Percentiles rank a stretch among this genome's conserved stretches.
Conservation (phyloP, 2,797 vertebrate species). For the Siniperca obscura region DNA sequence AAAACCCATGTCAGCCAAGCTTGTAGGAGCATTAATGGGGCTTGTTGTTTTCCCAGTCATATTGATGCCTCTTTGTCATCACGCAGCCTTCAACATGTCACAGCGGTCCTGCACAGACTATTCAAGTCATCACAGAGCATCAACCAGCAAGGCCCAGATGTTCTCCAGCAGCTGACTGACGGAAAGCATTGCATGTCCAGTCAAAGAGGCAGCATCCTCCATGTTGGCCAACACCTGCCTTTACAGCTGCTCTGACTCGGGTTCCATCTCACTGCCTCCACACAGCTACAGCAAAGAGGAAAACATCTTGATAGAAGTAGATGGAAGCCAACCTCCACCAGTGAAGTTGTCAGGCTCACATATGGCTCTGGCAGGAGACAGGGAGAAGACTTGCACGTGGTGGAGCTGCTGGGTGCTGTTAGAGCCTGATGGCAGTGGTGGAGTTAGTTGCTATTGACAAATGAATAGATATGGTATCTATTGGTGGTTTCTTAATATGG, state of each 20-base stretch:
- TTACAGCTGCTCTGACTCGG: constrained; percentile 72
- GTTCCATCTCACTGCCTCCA: constrained; percentile 71
- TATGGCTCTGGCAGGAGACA: constrained; percentile 64
- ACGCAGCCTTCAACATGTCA: constrained; percentile 57
- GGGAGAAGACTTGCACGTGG: constrained; percentile 10
- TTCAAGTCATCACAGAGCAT: constrained; percentile 62
- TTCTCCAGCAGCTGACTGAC: constrained; percentile 76
- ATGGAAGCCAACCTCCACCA: constrained; percentile 51
- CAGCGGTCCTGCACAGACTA: constrained; percentile 48
- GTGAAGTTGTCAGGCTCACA: constrained; percentile 70
- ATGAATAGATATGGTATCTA: constrained; percentile 25
- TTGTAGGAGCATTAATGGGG: constrained; percentile 36
- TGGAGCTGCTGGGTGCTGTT: constrained; percentile 32
- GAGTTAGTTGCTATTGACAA: constrained; percentile 29
- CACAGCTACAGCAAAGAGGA: constrained; percentile 20
- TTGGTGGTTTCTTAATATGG: constrained; percentile 35
- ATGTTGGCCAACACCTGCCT: constrained; percentile 79
- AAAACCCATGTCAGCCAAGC: constrained; percentile 19
- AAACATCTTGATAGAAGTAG: constrained; percentile 60
- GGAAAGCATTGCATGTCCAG: constrained; percentile 71
- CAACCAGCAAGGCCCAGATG: constrained; percentile 72
- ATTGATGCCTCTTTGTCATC: constrained; percentile 76
- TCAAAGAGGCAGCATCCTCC: constrained; percentile 68
- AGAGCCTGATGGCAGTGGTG: constrained; percentile 23
- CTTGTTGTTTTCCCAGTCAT: constrained; percentile 54